These are phyloP conservation scores for Acrobasis suavella DNA, from an alignment of 2,888 invertebrate genomes.

Conservation along the genomic window DNA sequence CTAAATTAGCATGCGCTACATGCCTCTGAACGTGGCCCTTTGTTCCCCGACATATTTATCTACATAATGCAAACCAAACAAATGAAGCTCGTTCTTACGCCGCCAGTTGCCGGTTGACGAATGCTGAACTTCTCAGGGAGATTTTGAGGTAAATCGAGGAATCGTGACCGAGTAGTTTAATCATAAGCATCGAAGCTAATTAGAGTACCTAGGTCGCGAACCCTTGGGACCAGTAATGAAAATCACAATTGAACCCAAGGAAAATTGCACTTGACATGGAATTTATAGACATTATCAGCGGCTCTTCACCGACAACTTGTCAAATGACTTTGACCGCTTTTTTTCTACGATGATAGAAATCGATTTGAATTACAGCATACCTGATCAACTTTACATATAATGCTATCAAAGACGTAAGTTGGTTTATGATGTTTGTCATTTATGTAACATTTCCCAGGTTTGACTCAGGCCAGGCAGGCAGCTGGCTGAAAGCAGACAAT, in stretches of 20 bases:
- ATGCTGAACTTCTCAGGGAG: slow-evolving; percentile 64
- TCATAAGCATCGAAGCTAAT: slow-evolving; percentile 79
- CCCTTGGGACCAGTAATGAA: slow-evolving; percentile 75
- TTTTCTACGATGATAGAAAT: slow-evolving; percentile 8
- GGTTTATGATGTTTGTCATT: too few relatives aligned
- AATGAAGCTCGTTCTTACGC: slow-evolving; percentile 45
- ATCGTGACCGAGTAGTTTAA: slow-evolving; percentile 77
- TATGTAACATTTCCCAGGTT: too few relatives aligned
- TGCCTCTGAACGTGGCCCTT: slow-evolving; percentile 29
- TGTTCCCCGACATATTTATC: slow-evolving; percentile 39
- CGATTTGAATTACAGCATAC: background rate
- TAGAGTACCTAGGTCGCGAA: slow-evolving; percentile 74
- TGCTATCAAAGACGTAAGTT: too few relatives aligned
- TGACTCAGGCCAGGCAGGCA: too few relatives aligned
- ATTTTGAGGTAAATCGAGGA: slow-evolving; percentile 75
- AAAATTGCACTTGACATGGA: slow-evolving; percentile 72
- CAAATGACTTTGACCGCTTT: slow-evolving; percentile 42
- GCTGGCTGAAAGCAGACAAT: too few relatives aligned
- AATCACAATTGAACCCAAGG: slow-evolving; percentile 74
- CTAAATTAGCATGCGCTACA: slow-evolving; percentile 33
- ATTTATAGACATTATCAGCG: slow-evolving; percentile 58
- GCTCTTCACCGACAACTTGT: slow-evolving; percentile 47
- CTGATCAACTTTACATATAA: too few relatives aligned
- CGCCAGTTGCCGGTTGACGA: slow-evolving; percentile 57
- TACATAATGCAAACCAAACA: slow-evolving; percentile 37